Evolutionary conservation across 2,888 invertebrate species (phyloP).

Genomic region (Mimas tiliae): DNA sequence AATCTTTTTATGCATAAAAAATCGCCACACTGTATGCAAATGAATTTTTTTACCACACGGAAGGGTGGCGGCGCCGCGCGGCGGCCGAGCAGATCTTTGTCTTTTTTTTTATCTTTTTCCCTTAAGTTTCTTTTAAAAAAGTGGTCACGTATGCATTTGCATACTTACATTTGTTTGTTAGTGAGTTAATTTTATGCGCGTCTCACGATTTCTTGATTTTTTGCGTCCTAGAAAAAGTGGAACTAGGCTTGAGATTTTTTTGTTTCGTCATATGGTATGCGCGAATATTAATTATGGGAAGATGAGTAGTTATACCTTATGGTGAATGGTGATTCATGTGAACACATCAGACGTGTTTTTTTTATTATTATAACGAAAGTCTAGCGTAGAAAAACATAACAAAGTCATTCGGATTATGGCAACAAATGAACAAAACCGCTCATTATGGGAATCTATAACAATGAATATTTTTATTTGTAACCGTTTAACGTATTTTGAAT

Average conservation of each 20-base stretch:
- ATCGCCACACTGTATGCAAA: conserved; percentile 80
- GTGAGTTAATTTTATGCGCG: conserved; percentile 71
- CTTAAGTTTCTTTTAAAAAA: conserved; percentile 57
- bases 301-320: neutral
- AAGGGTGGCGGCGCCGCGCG: conserved; percentile 56
- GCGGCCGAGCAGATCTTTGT: conserved; percentile 54
- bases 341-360: neutral
- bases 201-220: conserved; percentile 70
- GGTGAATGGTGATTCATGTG: neutral
- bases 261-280: conserved; percentile 16
- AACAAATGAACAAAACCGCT: no score
- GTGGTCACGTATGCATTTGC: conserved; percentile 75
- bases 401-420: no score
- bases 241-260: conserved; percentile 34
- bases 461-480: no score
- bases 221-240: conserved; percentile 43
- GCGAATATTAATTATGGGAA: conserved; percentile 21
- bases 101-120: conserved; percentile 54
- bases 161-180: conserved; percentile 57
- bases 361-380: neutral
- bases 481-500: no score
- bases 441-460: no score
- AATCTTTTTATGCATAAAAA: conserved; percentile 70
- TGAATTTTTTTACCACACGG: conserved; percentile 52
- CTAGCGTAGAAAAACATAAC: no score